Evolutionary conservation across 1,140 invertebrate genomes (phyloP).

Genomic region (Drosophila sp.): DNA sequence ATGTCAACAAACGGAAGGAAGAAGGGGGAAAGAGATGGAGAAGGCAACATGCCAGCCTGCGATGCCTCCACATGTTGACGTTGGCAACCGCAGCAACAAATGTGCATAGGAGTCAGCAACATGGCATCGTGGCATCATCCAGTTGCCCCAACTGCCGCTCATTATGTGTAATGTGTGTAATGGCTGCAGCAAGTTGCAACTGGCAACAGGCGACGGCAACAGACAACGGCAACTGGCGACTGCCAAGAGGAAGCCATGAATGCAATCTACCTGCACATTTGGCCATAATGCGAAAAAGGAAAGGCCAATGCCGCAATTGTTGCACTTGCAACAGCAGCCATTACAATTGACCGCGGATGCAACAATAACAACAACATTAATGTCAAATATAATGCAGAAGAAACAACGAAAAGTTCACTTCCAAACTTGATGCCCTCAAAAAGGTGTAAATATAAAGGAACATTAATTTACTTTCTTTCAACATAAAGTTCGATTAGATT

Average conservation of each 20-base stretch:
- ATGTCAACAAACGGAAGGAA: slow-evolving; percentile 60
- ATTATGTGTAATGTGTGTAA: slow-evolving; percentile 81
- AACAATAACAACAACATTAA: slow-evolving; percentile 31
- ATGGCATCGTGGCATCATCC: slow-evolving; percentile 41
- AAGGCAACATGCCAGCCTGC: not conserved
- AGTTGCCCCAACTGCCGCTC: slow-evolving; percentile 60
- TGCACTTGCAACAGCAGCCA: slow-evolving; percentile 24
- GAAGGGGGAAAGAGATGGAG: not conserved
- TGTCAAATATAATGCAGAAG: slow-evolving; percentile 29
- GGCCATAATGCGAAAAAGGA: slow-evolving; percentile 39
- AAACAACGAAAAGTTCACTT: slow-evolving; percentile 1
- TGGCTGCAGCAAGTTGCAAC: slow-evolving; percentile 62
- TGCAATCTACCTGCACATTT: slow-evolving; percentile 76
- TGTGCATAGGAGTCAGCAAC: slow-evolving; percentile 59
- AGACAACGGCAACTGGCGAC: slow-evolving; percentile 51
- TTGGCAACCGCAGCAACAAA: slow-evolving; percentile 74
- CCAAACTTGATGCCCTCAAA: not conserved
- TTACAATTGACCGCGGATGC: slow-evolving; percentile 42
- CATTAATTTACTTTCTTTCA: no score
- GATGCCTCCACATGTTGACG: slow-evolving; percentile 54
- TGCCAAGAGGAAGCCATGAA: slow-evolving; percentile 72
- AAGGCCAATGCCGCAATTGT: slow-evolving; percentile 46
- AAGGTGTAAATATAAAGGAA: not conserved
- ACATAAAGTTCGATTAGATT: no score
- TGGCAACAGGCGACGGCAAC: slow-evolving; percentile 45